Conservation (phyloP, 2,113 vertebrate genomes). For the Erythrolamprus reginae region DNA sequence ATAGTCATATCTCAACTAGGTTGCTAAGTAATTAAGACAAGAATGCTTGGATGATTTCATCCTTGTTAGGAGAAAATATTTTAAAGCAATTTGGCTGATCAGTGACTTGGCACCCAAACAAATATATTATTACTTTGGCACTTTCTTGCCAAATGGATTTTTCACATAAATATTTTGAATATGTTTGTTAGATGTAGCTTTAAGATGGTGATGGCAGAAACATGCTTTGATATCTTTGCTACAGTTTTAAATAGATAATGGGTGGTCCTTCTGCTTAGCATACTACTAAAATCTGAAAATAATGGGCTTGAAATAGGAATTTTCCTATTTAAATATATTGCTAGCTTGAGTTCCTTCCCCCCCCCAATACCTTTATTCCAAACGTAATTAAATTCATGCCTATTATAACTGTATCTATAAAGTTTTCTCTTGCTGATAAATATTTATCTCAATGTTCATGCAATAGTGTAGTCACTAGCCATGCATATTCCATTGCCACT, state of each 20-base stretch:
- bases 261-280: background rate
- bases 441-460: background rate
- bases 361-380: background rate
- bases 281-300: background rate
- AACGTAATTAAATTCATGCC: background rate
- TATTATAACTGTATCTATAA: background rate
- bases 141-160: constrained; percentile 16
- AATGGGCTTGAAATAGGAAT: background rate
- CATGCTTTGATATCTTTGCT: background rate
- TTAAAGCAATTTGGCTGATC: constrained; percentile 24
- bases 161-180: background rate
- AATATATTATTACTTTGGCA: constrained; percentile 1
- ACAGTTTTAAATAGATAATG: background rate
- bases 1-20: constrained; percentile 15
- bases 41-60: constrained; percentile 21
- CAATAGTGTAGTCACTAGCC: background rate
- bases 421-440: background rate
- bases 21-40: constrained; percentile 36
- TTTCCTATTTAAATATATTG: background rate
- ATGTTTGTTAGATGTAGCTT: background rate
- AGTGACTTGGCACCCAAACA: constrained; percentile 20
- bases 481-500: background rate
- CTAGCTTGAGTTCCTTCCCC: background rate
- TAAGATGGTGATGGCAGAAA: background rate
- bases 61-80: background rate